Evolutionary conservation across 2,797 vertebrate genomes (phyloP), one percentile per base, ranked within the genome.

Genomic region (Sphenopsis melanotis): DNA sequence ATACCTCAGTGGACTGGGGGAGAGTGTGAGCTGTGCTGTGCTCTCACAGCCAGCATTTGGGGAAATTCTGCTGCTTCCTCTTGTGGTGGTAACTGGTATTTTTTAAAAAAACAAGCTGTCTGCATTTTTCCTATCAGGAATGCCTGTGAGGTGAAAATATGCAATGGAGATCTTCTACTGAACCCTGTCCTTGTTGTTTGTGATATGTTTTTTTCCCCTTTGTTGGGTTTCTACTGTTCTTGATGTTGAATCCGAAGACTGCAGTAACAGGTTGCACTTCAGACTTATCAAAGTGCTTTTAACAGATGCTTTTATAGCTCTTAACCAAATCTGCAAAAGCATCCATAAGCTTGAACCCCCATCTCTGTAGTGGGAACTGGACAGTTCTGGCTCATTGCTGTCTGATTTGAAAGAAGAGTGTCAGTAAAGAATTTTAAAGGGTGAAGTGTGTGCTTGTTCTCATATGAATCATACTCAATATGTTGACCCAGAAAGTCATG

Each of bases 31-130:
- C 20, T 41, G 52, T 49, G 57, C 4, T 60, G 2, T 65, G n/a
- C 36, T 53, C n/a, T 81, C 55, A 5, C 49, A 65, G 34, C 34
- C 44, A 50, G 42, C n/a, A 2, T 29, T 36, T 2, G 37, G 30
- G 41, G 63, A 60, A 70, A 47, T 80, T 44, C 18, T 61, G 46
- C 63, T 93, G 56, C 93, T 95, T 94, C 87, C 90, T 94, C 94
- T 94, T 80, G 91, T 88, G 83, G 76, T 80, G 50, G 46, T 75
- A 81, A 75, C 53, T 23, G 94, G 82, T 96, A 94, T 83, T 89
- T 87, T 76, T 86, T 57, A 2, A 21, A 63, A 65, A 56, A 87
- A 24, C 50, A 77, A 83, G 57, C 37, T 50, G 36, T 70, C 30
- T 74, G 39, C 11, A 1, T 66, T 69, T 71, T 47, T 89, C 26